Conservation (phyloP, 2,113 vertebrate species). For the Clupea harengus region DNA sequence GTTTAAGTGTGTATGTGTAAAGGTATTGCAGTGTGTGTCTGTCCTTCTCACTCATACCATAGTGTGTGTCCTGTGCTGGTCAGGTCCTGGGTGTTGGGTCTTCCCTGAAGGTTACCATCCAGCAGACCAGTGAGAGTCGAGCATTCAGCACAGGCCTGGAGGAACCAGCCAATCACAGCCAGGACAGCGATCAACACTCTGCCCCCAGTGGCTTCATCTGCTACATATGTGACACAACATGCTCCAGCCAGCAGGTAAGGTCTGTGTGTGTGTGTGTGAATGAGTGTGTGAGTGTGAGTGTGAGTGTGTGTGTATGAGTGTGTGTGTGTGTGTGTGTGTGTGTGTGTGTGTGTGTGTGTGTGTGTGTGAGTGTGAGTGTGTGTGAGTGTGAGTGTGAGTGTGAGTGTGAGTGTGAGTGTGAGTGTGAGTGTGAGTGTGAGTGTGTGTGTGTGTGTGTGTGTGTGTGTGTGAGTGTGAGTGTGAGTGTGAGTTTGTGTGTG, state of each 20-base stretch:
- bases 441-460: too few relatives aligned
- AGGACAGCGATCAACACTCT: constrained; percentile 48
- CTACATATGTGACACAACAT: constrained; percentile 82
- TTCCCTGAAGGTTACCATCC: constrained; percentile 93
- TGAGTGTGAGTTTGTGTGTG: neutral
- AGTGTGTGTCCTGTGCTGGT: neutral
- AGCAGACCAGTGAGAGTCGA: constrained; percentile 86
- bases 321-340: neutral
- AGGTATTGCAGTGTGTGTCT: neutral
- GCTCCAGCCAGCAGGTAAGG: constrained; percentile 80
- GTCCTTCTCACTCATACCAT: neutral
- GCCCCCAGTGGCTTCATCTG: constrained; percentile 77
- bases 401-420: too few relatives aligned
- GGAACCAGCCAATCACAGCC: constrained; percentile 44
- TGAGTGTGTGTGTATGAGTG: too few relatives aligned
- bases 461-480: neutral
- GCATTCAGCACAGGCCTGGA: constrained; percentile 79
- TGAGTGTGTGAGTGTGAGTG: constrained; percentile 15
- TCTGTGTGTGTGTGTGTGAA: neutral
- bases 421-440: too few relatives aligned
- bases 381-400: neutral
- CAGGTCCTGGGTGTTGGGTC: constrained; percentile 79
- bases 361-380: neutral
- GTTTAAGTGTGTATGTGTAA: constrained; percentile 11
- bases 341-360: neutral